A percentile compares a stretch with the other conserved stretches of the same genome.
Conservation (phyloP, 2,113 vertebrate genomes). For the Solenodon paradoxus region DNA sequence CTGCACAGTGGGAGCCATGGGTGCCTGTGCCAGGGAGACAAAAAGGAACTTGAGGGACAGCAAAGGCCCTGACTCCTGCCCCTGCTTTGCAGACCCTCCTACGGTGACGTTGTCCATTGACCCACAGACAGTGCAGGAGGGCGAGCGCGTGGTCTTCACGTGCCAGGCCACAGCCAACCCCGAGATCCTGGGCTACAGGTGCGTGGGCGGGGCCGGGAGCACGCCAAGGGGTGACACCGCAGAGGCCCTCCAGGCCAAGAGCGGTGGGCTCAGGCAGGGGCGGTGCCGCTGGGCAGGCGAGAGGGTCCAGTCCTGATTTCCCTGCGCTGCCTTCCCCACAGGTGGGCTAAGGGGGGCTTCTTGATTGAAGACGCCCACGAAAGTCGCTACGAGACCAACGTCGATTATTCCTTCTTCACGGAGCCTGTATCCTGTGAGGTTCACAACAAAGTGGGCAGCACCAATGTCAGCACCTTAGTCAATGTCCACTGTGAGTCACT, state of each 20-base stretch:
- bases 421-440: slow-evolving; percentile 98
- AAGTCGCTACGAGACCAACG: slow-evolving; percentile 92
- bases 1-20: neutral
- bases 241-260: neutral
- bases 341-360: slow-evolving; percentile 97
- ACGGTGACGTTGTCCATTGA: slow-evolving; percentile 94
- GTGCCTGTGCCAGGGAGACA: neutral
- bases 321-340: slow-evolving; percentile 24
- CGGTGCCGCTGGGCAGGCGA: accelerated
- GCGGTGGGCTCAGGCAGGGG: neutral
- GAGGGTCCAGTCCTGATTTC: neutral
- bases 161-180: slow-evolving; percentile 95
- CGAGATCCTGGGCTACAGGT: slow-evolving; percentile 95
- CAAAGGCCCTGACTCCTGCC: neutral
- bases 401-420: slow-evolving; percentile 96
- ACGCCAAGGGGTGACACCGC: accelerated
- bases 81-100: slow-evolving; percentile 87
- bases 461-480: slow-evolving; percentile 97
- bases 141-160: slow-evolving; percentile 93
- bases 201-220: neutral
- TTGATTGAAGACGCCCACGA: slow-evolving; percentile 93
- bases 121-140: slow-evolving; percentile 94
- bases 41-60: neutral
- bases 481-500: slow-evolving; percentile 93
- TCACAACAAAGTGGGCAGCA: slow-evolving; percentile 95